phyloP scores from a whole-genome alignment of 2,113 vertebrate genomes.

The Peromyscus leucopus region DNA sequence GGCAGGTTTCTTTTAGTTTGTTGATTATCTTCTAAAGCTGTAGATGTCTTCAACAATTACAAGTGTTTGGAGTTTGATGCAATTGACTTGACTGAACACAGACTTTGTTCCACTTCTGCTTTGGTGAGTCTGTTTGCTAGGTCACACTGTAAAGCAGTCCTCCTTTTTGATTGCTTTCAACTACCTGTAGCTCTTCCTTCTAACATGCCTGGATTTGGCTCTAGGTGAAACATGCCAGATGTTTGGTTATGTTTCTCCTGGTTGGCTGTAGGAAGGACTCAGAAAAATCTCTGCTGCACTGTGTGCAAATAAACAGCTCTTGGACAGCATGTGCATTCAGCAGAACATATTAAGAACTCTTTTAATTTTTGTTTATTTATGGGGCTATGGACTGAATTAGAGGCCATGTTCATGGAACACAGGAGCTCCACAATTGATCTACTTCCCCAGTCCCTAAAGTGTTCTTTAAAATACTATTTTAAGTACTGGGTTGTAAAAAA shows the following conservation, averaged over 20 bases:
- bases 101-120: not conserved
- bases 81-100: not conserved
- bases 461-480: not conserved
- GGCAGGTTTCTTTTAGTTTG: not conserved
- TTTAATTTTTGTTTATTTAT: not conserved
- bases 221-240: not conserved
- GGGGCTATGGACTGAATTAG: not conserved
- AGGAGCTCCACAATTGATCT: not conserved
- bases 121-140: not conserved
- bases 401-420: not conserved
- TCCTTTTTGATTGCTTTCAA: not conserved
- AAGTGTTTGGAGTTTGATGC: not conserved
- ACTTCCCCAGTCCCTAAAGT: not conserved
- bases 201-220: not conserved
- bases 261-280: not conserved
- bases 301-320: not conserved
- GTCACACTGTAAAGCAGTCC: too few relatives aligned
- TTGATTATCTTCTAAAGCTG: not conserved
- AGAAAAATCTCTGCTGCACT: too few relatives aligned
- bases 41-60: not conserved
- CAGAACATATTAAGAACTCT: not conserved
- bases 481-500: not conserved
- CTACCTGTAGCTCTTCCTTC: not conserved
- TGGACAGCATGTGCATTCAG: not conserved
- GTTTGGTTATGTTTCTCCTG: not conserved